Percentiles rank a stretch among this genome's conserved stretches.
phyloP scores from a whole-genome alignment of 2,888 invertebrate genomes.

The Crematogaster levior region DNA sequence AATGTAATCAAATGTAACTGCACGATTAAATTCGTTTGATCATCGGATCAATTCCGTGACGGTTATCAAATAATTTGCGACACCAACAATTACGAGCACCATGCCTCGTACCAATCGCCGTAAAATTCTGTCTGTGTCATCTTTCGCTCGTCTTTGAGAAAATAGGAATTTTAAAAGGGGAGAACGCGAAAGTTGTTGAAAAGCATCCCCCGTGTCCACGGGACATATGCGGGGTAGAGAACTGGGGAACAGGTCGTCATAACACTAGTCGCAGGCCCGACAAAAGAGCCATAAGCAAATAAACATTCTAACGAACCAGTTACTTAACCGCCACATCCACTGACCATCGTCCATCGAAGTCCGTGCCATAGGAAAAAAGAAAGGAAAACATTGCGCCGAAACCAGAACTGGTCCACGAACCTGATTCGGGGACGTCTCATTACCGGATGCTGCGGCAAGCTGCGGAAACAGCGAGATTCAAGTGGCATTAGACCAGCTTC shows the following conservation, averaged over 20 bases:
- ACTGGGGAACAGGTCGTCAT: conserved; percentile 83
- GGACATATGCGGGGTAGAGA: conserved; percentile 74
- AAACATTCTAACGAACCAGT: conserved; percentile 85
- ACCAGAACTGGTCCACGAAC: conserved; percentile 74
- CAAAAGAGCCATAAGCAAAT: conserved; percentile 84
- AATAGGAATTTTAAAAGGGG: conserved; percentile 59
- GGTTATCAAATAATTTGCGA: neutral
- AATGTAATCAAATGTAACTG: neutral
- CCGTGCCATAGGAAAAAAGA: conserved; percentile 48
- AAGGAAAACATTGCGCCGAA: conserved; percentile 74
- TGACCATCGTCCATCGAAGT: conserved; percentile 72
- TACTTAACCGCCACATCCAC: conserved; percentile 80
- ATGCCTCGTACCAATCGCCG: neutral
- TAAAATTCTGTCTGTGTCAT: neutral
- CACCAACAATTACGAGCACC: neutral
- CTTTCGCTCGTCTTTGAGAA: conserved; percentile 16
- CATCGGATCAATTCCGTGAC: neutral
- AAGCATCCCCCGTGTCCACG: conserved; percentile 65
- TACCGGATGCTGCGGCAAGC: conserved; percentile 78
- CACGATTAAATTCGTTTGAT: conserved; percentile 20
- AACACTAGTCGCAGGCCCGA: conserved; percentile 81
- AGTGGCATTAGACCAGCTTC: conserved; percentile 70
- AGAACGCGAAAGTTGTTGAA: conserved; percentile 67
- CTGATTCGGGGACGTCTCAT: conserved; percentile 71
- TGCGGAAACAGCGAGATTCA: conserved; percentile 76